A percentile compares a stretch with the other conserved stretches of the same genome.
Conservation (phyloP, 1,140 invertebrate genomes). For the Drosophila ficusphila region DNA sequence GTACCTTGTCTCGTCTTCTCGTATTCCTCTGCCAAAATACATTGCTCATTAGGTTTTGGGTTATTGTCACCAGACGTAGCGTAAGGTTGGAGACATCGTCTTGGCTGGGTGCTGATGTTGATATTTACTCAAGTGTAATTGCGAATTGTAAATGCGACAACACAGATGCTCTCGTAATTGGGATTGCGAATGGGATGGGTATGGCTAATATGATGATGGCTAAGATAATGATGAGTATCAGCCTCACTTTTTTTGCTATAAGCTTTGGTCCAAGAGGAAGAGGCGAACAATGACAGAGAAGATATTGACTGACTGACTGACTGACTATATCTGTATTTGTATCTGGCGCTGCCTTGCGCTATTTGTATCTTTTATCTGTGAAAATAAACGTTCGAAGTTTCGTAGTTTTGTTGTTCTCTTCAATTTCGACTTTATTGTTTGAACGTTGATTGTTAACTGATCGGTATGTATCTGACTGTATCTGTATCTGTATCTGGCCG, state of each 20-base stretch:
- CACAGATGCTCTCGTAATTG: conserved; percentile 79
- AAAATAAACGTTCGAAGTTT: conserved; percentile 52
- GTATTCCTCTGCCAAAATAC: conserved; percentile 39
- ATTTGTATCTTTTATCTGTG: conserved; percentile 75
- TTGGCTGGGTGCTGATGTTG: conserved; percentile 60
- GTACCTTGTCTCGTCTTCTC: conserved; percentile 8
- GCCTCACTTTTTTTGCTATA: background rate
- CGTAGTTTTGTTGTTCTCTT: conserved; percentile 6
- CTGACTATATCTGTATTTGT: conserved; percentile 24
- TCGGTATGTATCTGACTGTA: conserved; percentile 56
- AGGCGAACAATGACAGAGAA: background rate
- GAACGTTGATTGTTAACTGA: conserved; percentile 79
- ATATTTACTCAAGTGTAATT: conserved; percentile 82
- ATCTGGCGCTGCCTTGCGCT: conserved; percentile 41
- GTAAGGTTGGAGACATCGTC: conserved; percentile 35
- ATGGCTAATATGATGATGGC: background rate
- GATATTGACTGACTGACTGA: conserved; percentile 4
- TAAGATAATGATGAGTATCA: background rate
- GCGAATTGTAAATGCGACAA: conserved; percentile 81
- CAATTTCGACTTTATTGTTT: conserved; percentile 65
- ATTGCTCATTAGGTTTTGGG: conserved; percentile 76
- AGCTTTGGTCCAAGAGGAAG: conserved; percentile 20
- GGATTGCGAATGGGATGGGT: conserved; percentile 47
- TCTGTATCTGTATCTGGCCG: conserved; percentile 24
- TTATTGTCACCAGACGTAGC: conserved; percentile 31